Conservation (phyloP, 2,113 vertebrate species). For the Rhadina sibilatrix region DNA sequence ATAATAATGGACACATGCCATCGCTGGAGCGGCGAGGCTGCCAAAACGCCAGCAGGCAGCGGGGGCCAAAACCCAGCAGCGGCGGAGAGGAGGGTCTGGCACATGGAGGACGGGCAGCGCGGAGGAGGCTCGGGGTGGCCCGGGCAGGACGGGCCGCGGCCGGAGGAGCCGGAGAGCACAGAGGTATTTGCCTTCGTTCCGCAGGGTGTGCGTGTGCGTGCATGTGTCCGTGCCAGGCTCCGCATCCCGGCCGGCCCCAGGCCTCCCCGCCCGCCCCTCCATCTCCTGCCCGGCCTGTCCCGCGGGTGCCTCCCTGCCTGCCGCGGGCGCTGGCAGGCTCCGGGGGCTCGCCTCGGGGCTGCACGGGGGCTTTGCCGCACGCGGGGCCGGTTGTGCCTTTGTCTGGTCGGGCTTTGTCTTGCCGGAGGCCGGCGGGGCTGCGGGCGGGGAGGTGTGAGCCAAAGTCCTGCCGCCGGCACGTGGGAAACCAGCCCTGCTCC, state of each 20-base stretch:
- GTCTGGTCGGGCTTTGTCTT: conserved; percentile 47
- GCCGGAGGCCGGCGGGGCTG: not conserved
- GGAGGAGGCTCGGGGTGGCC: not conserved
- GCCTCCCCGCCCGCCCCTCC: not conserved
- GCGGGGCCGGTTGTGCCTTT: not conserved
- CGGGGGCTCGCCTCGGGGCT: not conserved
- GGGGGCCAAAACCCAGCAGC: conserved; percentile 49
- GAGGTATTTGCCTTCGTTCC: conserved; percentile 26
- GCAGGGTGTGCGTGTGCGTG: not conserved
- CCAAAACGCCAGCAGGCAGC: conserved; percentile 66
- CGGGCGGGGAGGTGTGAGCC: not conserved
- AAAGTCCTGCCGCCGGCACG: not conserved
- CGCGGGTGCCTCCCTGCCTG: not conserved
- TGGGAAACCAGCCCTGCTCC: not conserved
- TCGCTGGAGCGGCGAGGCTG: conserved; percentile 38
- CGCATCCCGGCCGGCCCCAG: not conserved
- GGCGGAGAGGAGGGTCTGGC: conserved; percentile 45
- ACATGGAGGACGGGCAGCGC: conserved; percentile 42
- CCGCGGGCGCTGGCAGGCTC: not conserved
- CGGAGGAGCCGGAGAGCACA: not conserved
- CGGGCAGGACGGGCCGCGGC: not conserved
- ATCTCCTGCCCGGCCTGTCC: not conserved
- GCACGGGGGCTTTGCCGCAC: not conserved
- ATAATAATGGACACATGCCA: conserved; percentile 75
- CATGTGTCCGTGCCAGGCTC: not conserved